phyloP scores from a whole-genome alignment of 2,797 vertebrate genomes.

The Okamejei kenojei region DNA sequence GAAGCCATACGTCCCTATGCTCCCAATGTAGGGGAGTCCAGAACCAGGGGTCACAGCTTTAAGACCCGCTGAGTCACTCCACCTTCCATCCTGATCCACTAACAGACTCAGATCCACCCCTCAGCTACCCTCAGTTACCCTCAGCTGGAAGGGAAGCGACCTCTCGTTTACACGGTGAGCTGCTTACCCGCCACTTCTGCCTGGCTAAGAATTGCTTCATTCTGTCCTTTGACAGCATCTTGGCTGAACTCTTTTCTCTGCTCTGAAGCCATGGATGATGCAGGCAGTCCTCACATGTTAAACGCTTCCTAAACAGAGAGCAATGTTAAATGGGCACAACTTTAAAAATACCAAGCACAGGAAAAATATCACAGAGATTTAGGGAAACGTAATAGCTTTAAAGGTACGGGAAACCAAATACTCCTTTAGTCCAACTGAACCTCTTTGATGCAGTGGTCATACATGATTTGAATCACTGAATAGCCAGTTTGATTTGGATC shows the following conservation, averaged over 20 bases:
- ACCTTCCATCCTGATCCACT: too few relatives aligned
- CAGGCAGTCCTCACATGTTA: constrained; percentile 61
- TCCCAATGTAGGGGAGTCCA: too few relatives aligned
- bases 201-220: constrained; percentile 72
- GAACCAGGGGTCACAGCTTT: too few relatives aligned
- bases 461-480: not conserved
- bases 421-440: not conserved
- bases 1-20: too few relatives aligned
- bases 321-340: not conserved
- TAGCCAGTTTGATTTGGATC: not conserved
- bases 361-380: not conserved
- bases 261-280: constrained; percentile 71
- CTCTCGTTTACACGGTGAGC: not conserved
- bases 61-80: too few relatives aligned
- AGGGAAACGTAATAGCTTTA: not conserved
- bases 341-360: not conserved
- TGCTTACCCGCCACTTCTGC: constrained; percentile 77
- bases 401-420: not conserved
- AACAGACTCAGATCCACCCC: too few relatives aligned
- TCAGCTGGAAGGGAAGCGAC: not conserved
- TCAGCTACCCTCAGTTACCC: too few relatives aligned
- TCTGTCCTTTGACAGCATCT: constrained; percentile 69
- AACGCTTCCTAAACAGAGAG: constrained; percentile 56
- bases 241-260: constrained; percentile 49
- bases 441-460: not conserved